Percentiles rank a stretch among this genome's conserved stretches.
Conservation (phyloP, 2,113 vertebrate species). For the Nothocercus julius region DNA sequence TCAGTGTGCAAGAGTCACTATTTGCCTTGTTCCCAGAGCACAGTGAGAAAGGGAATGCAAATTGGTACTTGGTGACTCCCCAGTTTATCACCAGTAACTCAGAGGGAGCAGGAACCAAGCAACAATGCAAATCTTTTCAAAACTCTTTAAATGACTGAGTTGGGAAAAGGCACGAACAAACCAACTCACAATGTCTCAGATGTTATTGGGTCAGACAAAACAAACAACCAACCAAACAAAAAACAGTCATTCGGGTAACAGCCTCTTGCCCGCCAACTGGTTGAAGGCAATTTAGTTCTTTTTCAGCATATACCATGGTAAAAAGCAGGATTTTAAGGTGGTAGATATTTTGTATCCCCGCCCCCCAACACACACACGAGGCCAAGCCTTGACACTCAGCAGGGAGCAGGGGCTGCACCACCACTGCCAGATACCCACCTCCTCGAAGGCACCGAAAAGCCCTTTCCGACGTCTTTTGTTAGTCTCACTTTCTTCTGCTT, state of each 20-base stretch:
- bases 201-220: background rate
- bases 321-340: background rate
- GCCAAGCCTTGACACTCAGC: background rate
- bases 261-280: background rate
- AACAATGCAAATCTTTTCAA: background rate
- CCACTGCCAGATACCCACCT: constrained; percentile 80
- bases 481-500: constrained; percentile 83
- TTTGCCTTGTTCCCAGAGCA: background rate
- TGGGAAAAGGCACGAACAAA: background rate
- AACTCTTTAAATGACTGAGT: background rate
- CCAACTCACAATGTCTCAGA: background rate
- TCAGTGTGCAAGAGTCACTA: background rate
- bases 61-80: background rate
- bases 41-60: background rate
- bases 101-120: background rate
- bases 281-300: background rate
- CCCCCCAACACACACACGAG: background rate
- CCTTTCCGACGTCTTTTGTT: constrained; percentile 90
- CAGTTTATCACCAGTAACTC: background rate
- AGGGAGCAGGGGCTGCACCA: background rate
- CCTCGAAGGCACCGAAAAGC: constrained; percentile 78
- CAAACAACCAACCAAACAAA: background rate
- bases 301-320: background rate
- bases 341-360: background rate
- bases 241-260: background rate